Base-by-base conservation (phyloP, 2,888 invertebrate species). In the Parnassius apollo region DNA sequence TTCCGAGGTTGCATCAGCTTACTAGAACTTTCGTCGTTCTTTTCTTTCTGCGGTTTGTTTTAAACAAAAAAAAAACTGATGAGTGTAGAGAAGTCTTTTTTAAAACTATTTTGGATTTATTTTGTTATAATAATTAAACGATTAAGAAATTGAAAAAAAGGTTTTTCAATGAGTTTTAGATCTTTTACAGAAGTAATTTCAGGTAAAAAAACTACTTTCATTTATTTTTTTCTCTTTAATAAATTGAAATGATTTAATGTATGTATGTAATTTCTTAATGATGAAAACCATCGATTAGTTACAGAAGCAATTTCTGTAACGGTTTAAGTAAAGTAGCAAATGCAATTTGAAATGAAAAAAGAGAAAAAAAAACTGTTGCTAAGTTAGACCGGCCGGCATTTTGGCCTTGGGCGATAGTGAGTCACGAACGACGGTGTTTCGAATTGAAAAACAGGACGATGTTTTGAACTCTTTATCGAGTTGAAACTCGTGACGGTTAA, bases 321-420 rank as follows among this genome's bases (percentile, higher is more conserved):
- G 51, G 66, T 66, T 63, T 62, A 62, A 57, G 62, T 65, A 64
- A 66, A 66, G 46, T 44, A 35, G 35, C 42, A 53, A 62, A 51
- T 53, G 57, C 42, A 46, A 61, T 62, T 44, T 18, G 18, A 50
- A 48, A 61, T 54, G 61, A 66, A 56, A 18, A 48, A n/a, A 53
- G 25, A 25, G 54, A 53, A 42, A 62, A 68, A 67, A 59, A 73
- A 71, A 70, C 65, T 70, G 85, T 89, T 87, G 85, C 82, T 75
- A 85, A 69, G 83, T 76, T 65, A 69, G 65, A 85, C 89, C 90
- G 88, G 89, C 89, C 88, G 90, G 90, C 83, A 67, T 54, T 67
- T 69, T 74, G 89, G 86, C 89, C 89, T 89, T 88, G 88, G 76
- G 49, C 62, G 51, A 63, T 67, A 74, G 74, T 86, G 88, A 88